These are phyloP conservation scores for Tetranychus truncatus DNA, from an alignment of 2,888 invertebrate species.

Conservation along the genomic window DNA sequence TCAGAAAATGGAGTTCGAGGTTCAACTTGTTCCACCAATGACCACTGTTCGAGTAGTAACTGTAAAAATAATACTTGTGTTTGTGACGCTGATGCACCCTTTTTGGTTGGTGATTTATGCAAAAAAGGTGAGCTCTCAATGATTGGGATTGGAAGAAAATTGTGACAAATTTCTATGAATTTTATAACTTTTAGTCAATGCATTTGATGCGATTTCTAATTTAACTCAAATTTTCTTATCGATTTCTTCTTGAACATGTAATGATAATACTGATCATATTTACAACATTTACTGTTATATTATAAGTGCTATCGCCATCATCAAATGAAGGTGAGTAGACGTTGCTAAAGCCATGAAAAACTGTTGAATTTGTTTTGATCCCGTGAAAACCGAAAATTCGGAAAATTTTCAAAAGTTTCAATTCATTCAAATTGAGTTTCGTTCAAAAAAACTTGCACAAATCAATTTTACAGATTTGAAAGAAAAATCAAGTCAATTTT, in stretches of 20 bases:
- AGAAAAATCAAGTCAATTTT: too few species aligned
- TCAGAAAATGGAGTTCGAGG: constrained; percentile 4
- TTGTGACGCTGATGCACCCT: background rate
- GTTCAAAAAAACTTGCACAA: too few species aligned
- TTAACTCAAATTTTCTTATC: background rate
- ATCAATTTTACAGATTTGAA: too few species aligned
- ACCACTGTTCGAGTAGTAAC: background rate
- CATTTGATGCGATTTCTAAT: background rate
- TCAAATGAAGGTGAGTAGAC: background rate
- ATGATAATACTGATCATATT: background rate
- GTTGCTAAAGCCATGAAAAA: too few species aligned
- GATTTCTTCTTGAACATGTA: background rate
- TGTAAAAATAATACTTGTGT: background rate
- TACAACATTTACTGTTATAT: background rate
- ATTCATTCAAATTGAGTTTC: too few species aligned
- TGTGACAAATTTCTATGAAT: too few species aligned
- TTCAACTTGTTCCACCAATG: background rate
- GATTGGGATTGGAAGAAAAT: too few species aligned
- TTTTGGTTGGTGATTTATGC: background rate
- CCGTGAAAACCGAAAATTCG: too few species aligned
- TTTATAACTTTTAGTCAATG: too few species aligned
- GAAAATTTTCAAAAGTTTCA: too few species aligned
- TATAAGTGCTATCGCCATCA: too few species aligned
- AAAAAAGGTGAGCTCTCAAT: background rate
- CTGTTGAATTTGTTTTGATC: too few species aligned